Base-by-base conservation (phyloP, 2,888 invertebrate species). In the Diarsia rubi region DNA sequence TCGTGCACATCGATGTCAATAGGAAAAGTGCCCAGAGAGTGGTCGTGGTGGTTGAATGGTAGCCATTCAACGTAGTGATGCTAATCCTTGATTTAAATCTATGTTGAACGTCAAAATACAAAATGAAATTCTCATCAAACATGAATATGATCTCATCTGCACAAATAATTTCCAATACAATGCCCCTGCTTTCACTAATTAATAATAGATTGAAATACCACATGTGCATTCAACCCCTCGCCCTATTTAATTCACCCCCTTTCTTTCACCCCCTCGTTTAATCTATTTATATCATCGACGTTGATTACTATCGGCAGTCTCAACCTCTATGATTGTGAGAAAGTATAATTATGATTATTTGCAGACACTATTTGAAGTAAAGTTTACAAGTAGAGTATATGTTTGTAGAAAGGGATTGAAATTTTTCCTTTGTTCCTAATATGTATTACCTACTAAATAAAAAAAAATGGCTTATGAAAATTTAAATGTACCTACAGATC, bases 291-390 rank as follows among this genome's bases (percentile, higher is more conserved):
- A 84, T 69, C 80, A 77, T 82, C 86, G 83, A 85, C 85, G 84
- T 85, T 85, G 86, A 86, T 87, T 87, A 88, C 83, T 89, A 88
- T 89, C 83, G 79, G 74, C 75, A 69, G 78, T 77, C 59, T 54
- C 69, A 73, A 76, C 84, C 79, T 69, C 62, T 69, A 54, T 71
- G 27, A 69, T 80, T 37, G 69, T 68, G 59, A 64, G 49, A 70
- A 76, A 75, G 84, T 70, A n/a, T n/a, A 80, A 84, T 83, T 84
- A 83, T 73, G 37, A 44, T 64, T 21, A n/a, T 80, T 73, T 86
- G 73, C 69, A 57, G 54, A 69, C 47, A 45, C 42, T 64, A 37
- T 70, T 62, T 69, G 62, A 24, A 62, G 31, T 42, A 42, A 42
- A 62, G 62, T 62, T 42, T 42, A 42, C 8, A 16, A 3, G 14